These are phyloP conservation scores for Dysidea cf. avara DNA, from an alignment of 37 sponge, comb jelly and placozoan species.

Conservation along the genomic window DNA sequence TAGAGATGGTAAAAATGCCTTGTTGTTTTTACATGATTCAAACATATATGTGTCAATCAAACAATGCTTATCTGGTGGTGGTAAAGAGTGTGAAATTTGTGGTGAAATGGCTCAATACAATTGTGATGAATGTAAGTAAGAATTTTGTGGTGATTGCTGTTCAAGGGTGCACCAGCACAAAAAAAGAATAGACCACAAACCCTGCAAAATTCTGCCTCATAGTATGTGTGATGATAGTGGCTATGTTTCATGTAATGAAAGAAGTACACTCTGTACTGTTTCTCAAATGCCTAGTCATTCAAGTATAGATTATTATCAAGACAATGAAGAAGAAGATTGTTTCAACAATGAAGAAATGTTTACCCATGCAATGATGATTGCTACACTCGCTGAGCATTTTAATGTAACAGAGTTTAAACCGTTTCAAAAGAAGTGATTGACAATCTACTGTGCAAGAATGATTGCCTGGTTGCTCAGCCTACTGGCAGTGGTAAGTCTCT, in stretches of 20 bases:
- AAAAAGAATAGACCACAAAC: constrained; percentile 13
- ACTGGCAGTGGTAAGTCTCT: constrained; percentile 10
- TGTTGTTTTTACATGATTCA: no score
- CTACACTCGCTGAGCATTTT: neutral
- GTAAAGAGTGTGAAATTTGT: constrained; percentile 4
- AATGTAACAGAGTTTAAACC: constrained; percentile 3
- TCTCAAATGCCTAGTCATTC: no score
- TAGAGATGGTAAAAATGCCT: no score
- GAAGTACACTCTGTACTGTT: no score
- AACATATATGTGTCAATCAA: no score
- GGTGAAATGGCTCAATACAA: neutral
- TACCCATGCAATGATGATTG: constrained; percentile 1
- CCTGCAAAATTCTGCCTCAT: no score
- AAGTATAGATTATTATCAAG: no score
- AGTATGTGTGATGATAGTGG: no score
- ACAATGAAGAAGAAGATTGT: no score
- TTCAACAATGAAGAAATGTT: constrained; percentile 4
- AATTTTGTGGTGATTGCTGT: constrained; percentile 1
- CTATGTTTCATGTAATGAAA: no score
- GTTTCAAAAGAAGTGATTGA: constrained; percentile 1
- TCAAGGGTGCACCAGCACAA: neutral
- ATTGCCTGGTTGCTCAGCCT: neutral
- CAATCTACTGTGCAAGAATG: neutral
- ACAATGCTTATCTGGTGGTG: no score
- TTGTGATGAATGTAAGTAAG: constrained; percentile 8